phyloP scores from a whole-genome alignment of 2,888 invertebrate genomes.

The Campoletis raptor region DNA sequence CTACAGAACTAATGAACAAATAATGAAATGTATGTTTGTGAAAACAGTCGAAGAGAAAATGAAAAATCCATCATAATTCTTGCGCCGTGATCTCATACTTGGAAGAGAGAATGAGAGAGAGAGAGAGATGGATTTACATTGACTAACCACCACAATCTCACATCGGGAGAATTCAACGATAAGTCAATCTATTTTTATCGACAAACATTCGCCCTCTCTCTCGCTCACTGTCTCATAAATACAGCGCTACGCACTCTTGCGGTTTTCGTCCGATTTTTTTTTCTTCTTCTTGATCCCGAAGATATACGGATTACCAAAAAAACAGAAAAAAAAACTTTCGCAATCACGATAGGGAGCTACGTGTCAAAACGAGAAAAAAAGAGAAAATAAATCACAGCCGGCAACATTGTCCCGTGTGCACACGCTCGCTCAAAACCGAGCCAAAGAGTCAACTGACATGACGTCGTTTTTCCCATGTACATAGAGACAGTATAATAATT shows the following conservation, averaged over 20 bases:
- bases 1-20: constrained; percentile 60
- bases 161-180: constrained; percentile 62
- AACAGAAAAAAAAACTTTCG: constrained; percentile 19
- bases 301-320: constrained; percentile 8
- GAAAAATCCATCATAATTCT: constrained; percentile 79
- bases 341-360: constrained; percentile 47
- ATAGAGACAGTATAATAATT: constrained; percentile 11
- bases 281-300: not conserved
- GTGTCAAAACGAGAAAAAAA: constrained; percentile 54
- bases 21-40: constrained; percentile 65
- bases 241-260: constrained; percentile 26
- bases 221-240: constrained; percentile 21
- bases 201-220: constrained; percentile 56
- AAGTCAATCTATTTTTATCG: constrained; percentile 72
- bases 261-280: constrained; percentile 11
- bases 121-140: constrained; percentile 31
- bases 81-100: constrained; percentile 78
- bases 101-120: constrained; percentile 29
- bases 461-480: constrained; percentile 63
- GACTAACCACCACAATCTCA: constrained; percentile 56
- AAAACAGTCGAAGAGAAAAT: constrained; percentile 68
- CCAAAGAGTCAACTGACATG: constrained; percentile 65
- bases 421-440: constrained; percentile 54
- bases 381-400: constrained; percentile 62
- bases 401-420: constrained; percentile 57